Conservation (phyloP, 2,888 invertebrate species). For the Eupithecia insigniata region DNA sequence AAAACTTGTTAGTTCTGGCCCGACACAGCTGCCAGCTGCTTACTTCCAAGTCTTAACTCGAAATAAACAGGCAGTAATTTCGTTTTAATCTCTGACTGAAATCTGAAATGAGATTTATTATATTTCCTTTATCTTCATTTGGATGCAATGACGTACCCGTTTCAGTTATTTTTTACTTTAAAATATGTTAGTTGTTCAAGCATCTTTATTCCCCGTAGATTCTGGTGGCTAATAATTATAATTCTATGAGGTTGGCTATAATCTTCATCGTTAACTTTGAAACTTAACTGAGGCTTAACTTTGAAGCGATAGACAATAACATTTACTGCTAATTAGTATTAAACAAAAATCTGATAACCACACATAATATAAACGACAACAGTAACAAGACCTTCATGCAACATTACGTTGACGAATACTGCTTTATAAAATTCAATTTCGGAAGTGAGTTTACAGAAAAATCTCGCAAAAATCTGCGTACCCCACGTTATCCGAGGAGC, state of each 20-base stretch:
- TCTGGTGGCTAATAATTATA: neutral
- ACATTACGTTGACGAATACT: constrained; percentile 38
- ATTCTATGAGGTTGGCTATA: neutral
- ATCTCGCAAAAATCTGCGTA: constrained; percentile 53
- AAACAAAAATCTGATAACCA: neutral
- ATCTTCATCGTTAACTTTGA: neutral
- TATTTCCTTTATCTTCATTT: constrained; percentile 8
- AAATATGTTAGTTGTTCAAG: neutral
- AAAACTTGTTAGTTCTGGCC: constrained; percentile 59
- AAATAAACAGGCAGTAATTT: constrained; percentile 51
- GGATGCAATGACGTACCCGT: constrained; percentile 7
- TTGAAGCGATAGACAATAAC: neutral
- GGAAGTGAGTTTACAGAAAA: constrained; percentile 61
- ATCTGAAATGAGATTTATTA: constrained; percentile 15
- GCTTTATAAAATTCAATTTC: constrained; percentile 54
- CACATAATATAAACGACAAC: neutral
- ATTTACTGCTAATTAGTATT: neutral
- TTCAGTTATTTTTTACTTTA: neutral
- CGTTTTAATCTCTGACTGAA: constrained; percentile 34
- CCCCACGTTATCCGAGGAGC: constrained; percentile 64
- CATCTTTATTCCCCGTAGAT: neutral
- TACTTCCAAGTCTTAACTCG: constrained; percentile 52
- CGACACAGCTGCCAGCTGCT: constrained; percentile 48
- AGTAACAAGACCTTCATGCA: constrained; percentile 20
- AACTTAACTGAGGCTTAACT: neutral